phyloP scores from a whole-genome alignment of 2,113 vertebrate species.

The Pristiophorus japonicus region DNA sequence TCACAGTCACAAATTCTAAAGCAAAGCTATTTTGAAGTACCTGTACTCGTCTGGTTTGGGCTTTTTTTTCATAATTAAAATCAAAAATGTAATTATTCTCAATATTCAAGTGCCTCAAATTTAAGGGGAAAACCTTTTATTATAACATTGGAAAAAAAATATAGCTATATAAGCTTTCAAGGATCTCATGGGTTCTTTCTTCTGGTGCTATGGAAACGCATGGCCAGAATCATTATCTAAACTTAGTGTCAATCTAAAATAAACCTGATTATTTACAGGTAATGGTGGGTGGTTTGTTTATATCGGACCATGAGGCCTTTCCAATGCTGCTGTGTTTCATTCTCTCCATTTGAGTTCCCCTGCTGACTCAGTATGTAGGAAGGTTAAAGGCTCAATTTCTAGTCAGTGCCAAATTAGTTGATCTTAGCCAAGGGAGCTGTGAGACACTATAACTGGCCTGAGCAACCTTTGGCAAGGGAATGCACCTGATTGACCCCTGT shows the following conservation, averaged over 20 bases:
- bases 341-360: not conserved
- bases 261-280: not conserved
- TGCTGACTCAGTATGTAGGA: not conserved
- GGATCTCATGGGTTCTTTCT: not conserved
- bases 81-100: not conserved
- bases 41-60: not conserved
- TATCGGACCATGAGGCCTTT: not conserved
- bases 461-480: too few relatives aligned
- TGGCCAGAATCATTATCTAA: not conserved
- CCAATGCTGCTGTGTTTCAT: not conserved
- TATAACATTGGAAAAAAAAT: not conserved
- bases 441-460: too few relatives aligned
- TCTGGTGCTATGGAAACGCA: not conserved
- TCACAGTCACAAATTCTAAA: not conserved
- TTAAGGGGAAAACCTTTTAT: not conserved
- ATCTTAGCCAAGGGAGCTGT: too few relatives aligned
- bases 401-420: too few relatives aligned
- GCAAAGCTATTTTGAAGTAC: not conserved
- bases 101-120: not conserved
- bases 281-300: not conserved
- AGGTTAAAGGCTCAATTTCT: too few relatives aligned
- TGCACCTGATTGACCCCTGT: too few relatives aligned
- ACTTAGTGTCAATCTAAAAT: not conserved
- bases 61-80: not conserved
- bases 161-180: not conserved